Evolutionary conservation across 2,888 invertebrate species (phyloP).

Genomic region (Perizoma affinitatum): DNA sequence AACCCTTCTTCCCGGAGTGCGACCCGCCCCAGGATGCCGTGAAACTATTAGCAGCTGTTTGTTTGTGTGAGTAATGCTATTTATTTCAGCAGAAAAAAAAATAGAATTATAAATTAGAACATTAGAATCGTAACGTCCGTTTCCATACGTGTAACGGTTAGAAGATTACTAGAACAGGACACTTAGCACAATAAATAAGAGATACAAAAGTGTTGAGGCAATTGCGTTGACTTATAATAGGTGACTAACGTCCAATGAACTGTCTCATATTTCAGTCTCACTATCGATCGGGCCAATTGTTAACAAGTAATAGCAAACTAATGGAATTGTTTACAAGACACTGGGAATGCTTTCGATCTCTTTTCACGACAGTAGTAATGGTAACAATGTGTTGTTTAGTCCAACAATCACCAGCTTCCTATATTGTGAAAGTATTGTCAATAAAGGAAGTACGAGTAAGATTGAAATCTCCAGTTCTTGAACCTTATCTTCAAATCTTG

Average conservation of each 20-base stretch:
- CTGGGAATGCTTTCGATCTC: conserved; percentile 43
- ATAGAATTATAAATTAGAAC: too few relatives aligned
- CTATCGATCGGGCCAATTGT: conserved; percentile 41
- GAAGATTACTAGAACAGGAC: not conserved
- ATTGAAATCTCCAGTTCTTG: not conserved
- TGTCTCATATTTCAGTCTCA: conserved; percentile 9
- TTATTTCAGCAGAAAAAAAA: not conserved
- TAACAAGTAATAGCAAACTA: conserved; percentile 34
- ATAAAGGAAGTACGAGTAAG: conserved; percentile 12
- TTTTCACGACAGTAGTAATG: conserved; percentile 11
- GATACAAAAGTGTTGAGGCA: not conserved
- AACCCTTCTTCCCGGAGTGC: conserved; percentile 92
- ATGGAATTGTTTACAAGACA: conserved; percentile 50
- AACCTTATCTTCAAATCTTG: too few relatives aligned
- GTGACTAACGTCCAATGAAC: conserved; percentile 6
- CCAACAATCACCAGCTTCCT: conserved; percentile 43
- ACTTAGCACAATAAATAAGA: not conserved
- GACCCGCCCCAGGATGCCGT: conserved; percentile 90
- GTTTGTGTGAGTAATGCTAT: conserved; percentile 88
- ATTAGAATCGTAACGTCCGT: not conserved
- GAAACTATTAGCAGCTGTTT: conserved; percentile 91
- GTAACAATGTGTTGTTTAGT: conserved; percentile 42
- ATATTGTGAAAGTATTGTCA: conserved; percentile 14
- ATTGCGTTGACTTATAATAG: not conserved
- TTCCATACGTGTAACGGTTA: not conserved